Conservation (phyloP, 2,113 vertebrate species). For the Scolopax mira region DNA sequence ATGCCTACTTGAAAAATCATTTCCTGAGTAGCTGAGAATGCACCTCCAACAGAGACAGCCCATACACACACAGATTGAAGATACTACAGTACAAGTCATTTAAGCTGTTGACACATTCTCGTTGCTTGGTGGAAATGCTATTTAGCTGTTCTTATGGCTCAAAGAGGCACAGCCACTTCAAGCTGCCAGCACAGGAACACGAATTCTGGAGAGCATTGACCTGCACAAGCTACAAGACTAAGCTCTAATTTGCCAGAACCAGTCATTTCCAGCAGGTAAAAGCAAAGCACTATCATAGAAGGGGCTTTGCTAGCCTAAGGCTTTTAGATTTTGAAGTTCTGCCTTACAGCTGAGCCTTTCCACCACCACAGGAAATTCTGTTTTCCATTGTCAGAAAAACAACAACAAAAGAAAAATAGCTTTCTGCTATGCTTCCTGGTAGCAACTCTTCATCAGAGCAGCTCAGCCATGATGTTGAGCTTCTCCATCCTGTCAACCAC, state of each 20-base stretch:
- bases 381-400: neutral
- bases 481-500: accelerated
- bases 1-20: neutral
- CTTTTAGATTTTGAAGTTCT: neutral
- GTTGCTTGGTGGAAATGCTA: neutral
- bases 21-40: neutral
- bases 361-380: neutral
- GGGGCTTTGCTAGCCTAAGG: neutral
- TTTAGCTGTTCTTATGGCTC: neutral
- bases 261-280: neutral
- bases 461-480: neutral
- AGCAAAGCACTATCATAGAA: neutral
- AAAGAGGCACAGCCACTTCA: neutral
- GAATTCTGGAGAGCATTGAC: neutral
- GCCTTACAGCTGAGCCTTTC: neutral
- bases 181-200: neutral
- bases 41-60: neutral
- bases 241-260: neutral
- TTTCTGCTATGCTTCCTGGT: neutral
- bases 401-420: neutral
- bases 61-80: neutral
- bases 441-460: neutral
- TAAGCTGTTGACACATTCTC: neutral
- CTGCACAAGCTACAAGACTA: neutral
- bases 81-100: neutral